Base-by-base conservation (phyloP, 1,140 invertebrate genomes). In the Zeugodacus cucurbitae region DNA sequence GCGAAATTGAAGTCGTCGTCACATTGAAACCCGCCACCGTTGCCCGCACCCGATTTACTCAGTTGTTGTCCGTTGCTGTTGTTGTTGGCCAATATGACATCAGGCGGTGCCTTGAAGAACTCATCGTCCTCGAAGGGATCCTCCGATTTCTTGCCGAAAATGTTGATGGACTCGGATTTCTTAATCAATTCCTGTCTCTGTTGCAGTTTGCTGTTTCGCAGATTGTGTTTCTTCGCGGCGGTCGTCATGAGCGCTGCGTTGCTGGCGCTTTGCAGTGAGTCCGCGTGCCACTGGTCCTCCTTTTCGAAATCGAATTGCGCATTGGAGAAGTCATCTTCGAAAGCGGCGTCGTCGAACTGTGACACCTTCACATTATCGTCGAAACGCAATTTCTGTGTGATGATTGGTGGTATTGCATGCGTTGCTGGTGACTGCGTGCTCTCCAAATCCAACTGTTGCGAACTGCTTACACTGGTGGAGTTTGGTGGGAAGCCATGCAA, bases 41-140 rank as follows among this genome's bases (percentile, higher is more conserved):
- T 87, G 26, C 67, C 74, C 44, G 86, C 74, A 57, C 74, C 20
- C 48, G 78, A 64, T 88, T 88, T 67, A 54, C 29, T 48, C 89
- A 87, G 1, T 64, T 57, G 64, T 88, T 89, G 67, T 74, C 70
- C 48, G 20, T 85, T 74, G 85, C 37, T 59, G 17, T 87, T 87
- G 41, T 88, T 89, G 32, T 67, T 48, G 3, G 48, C 20, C 44
- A 29, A 54, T 64, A 29, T 70, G 57, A 59, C 44, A 11, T 91
- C 90, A 4, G 26, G 41, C 20, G 92, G 91, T n/a, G 91, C 91
- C 57, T 95, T 96, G 90, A 97, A 97, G 93, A 98, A 98, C 90
- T 97, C 97, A 89, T 98, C 97, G 87, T 97, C 96, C 89, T 97
- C 96, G 92, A 98, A 98, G 6, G 97, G 97, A 94, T 98, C 97